Evolutionary conservation across 2,113 vertebrate species (phyloP).

Genomic region (Chaenogobius annularis): DNA sequence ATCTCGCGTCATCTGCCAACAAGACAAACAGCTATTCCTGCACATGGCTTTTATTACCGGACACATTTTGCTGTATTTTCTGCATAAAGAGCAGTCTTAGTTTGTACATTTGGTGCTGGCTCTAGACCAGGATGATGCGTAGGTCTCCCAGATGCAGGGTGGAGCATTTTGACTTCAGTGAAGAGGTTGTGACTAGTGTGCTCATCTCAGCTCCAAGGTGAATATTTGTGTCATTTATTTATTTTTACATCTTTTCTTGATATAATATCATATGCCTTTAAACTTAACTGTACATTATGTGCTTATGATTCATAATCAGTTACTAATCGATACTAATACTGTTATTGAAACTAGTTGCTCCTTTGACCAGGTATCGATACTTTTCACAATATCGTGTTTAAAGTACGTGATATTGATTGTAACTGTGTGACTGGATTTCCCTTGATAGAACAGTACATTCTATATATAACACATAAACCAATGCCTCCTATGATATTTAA

Average conservation of each 20-base stretch:
- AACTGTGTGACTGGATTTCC: no score
- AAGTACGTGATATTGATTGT: background rate
- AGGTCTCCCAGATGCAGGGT: conserved; percentile 60
- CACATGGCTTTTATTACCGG: conserved; percentile 29
- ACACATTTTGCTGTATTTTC: background rate
- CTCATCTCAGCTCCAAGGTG: conserved; percentile 58
- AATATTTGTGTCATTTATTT: conserved; percentile 9
- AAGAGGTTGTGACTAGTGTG: conserved; percentile 62
- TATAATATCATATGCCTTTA: background rate
- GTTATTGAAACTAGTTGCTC: no score
- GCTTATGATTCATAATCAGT: no score
- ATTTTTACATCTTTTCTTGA: background rate
- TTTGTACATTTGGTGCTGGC: conserved; percentile 18
- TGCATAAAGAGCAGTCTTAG: conserved; percentile 21
- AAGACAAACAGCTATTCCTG: conserved; percentile 14
- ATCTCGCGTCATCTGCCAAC: conserved; percentile 40
- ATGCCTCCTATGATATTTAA: background rate
- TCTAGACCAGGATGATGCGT: conserved; percentile 57
- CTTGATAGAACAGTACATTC: no score
- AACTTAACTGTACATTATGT: background rate
- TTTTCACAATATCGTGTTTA: background rate
- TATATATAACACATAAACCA: no score
- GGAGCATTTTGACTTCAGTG: conserved; percentile 75
- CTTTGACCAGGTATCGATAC: no score
- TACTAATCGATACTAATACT: no score